A percentile compares a stretch with the other conserved stretches of the same genome.
These are phyloP conservation scores for Panzeria rudis DNA, from an alignment of 2,888 invertebrate genomes.

Conservation along the genomic window DNA sequence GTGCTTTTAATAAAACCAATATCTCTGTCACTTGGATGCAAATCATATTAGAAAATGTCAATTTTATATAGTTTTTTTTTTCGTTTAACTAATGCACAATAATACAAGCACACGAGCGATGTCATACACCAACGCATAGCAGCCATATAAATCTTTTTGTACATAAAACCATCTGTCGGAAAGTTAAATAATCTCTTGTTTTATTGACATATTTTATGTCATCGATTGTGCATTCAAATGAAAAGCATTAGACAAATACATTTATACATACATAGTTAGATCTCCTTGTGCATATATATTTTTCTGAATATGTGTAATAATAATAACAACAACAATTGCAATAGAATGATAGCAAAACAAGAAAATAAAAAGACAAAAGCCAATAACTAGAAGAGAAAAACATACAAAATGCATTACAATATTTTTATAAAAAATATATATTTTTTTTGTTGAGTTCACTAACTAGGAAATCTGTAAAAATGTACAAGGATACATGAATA, in stretches of 20 bases:
- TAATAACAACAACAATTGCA: conserved; percentile 22
- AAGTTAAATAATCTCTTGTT: conserved; percentile 65
- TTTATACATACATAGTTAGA: background rate
- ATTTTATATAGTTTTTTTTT: too few species aligned
- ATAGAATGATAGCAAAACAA: conserved; percentile 24
- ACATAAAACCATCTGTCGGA: conserved; percentile 63
- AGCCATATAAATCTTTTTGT: conserved; percentile 31
- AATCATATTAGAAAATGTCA: conserved; percentile 48
- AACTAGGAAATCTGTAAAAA: conserved; percentile 29
- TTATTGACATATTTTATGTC: conserved; percentile 67
- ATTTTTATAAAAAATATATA: background rate
- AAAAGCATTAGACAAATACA: conserved; percentile 59
- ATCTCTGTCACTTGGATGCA: conserved; percentile 41
- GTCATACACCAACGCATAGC: background rate
- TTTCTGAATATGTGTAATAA: conserved; percentile 1
- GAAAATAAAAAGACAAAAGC: conserved; percentile 3
- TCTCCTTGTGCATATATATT: background rate
- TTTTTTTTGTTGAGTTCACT: background rate
- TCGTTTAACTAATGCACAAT: conserved; percentile 34
- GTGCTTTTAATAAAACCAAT: conserved; percentile 39
- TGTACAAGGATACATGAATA: background rate
- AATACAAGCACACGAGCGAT: background rate
- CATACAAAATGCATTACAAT: conserved; percentile 56
- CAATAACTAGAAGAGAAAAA: conserved; percentile 26
- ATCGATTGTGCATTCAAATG: conserved; percentile 62